Evolutionary conservation across 2,797 vertebrate species (phyloP).

Genomic region (Tragelaphus oryx): DNA sequence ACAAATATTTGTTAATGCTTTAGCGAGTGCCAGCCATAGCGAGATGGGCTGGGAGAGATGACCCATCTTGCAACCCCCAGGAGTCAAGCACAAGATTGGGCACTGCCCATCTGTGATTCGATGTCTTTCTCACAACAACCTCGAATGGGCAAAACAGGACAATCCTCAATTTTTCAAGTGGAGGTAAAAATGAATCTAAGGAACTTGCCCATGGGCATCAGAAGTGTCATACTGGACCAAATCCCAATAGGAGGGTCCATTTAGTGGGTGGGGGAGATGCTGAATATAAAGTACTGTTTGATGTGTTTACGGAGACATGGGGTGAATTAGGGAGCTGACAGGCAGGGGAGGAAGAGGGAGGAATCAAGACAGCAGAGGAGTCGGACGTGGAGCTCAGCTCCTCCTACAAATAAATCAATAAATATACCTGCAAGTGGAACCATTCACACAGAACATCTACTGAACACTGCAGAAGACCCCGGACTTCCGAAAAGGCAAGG

Average conservation of each 20-base stretch:
- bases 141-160: not conserved
- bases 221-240: not conserved
- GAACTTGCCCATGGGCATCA: not conserved
- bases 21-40: not conserved
- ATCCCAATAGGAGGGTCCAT: rapidly evolving
- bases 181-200: not conserved
- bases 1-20: not conserved
- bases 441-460: not conserved
- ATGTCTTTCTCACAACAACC: not conserved
- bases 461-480: not conserved
- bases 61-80: rapidly evolving
- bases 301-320: not conserved
- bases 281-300: not conserved
- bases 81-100: not conserved
- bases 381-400: not conserved
- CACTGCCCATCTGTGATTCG: not conserved
- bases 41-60: rapidly evolving
- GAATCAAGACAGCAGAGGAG: not conserved
- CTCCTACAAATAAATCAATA: not conserved
- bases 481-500: not conserved
- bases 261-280: not conserved
- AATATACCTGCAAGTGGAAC: not conserved
- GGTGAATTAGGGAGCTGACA: not conserved
- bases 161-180: not conserved
- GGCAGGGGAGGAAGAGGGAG: not conserved